Evolutionary conservation across 1,140 invertebrate genomes (phyloP), one percentile per base, ranked within the genome.

Genomic region (Colletes latitarsis): DNA sequence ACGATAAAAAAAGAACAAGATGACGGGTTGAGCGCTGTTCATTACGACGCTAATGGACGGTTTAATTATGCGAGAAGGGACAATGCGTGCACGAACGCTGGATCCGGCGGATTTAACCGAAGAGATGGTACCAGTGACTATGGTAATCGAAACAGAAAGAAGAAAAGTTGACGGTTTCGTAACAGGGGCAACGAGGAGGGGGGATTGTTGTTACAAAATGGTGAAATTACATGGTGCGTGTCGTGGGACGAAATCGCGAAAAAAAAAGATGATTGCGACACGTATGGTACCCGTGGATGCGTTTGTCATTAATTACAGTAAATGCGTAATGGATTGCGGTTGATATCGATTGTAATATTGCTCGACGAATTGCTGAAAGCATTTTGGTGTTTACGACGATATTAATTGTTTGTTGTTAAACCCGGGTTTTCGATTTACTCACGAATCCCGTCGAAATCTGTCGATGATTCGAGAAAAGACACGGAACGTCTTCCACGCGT

Each of bases 81-180:
- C 46, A 66, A 2, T 43, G 46, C 9, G 30, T 41, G 21, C 53
- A 68, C 49, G 15, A 60, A 41, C 21, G 52, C 12, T 17, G 19
- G 10, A 17, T 21, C 12, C 12, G n/a, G 46, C 3, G 6, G 21
- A 14, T 60, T 4, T 12, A 39, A 21, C 41, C 17, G 9, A 53
- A 17, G 39, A 75, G 67, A 83, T 67, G n/a, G 8, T 17, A 60
- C 30, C 21, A 0, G 15, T 41, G 63, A 63, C 30, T 66, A 85
- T 79, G 76, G 74, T 75, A 60, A 86, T 8, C 82, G 69, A 77
- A 64, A 83, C 55, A 62, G 78, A 83, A 87, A 81, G 71, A 83
- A 67, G 30, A 52, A 77, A 55, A 60, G 62, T 73, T 14, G 30
- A 19, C 30, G n/a, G 6, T 75, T 71, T 39, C 64, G 43, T 68